Conservation (phyloP, 2,113 vertebrate species). For the Cepphus grylle region DNA sequence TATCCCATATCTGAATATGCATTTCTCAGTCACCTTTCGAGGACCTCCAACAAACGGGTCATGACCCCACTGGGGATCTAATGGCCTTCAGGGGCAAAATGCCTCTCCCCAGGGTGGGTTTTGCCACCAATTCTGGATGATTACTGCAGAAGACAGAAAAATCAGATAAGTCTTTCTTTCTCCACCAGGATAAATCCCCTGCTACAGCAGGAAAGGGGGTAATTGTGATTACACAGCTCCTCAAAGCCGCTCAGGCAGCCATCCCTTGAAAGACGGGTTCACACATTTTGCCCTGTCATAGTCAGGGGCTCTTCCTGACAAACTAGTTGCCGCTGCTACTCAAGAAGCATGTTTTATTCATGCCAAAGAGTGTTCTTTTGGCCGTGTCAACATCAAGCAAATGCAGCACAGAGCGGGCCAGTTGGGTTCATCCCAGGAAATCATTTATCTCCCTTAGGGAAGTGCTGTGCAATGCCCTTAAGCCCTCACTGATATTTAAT, state of each 20-base stretch:
- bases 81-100: not conserved
- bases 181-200: not conserved
- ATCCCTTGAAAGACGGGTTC: not conserved
- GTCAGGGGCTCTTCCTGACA: not conserved
- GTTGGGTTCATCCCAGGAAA: constrained; percentile 12
- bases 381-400: not conserved
- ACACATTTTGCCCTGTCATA: not conserved
- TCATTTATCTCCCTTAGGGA: not conserved
- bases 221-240: not conserved
- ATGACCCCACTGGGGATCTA: not conserved
- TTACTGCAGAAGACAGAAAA: not conserved
- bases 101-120: not conserved
- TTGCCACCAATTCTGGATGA: not conserved
- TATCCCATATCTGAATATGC: fast-evolving
- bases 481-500: not conserved
- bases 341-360: constrained; percentile 3
- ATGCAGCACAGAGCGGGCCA: not conserved
- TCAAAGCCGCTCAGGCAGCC: not conserved
- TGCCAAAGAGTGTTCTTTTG: not conserved
- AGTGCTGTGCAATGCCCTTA: not conserved
- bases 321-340: not conserved
- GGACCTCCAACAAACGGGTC: not conserved
- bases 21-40: not conserved
- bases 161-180: not conserved
- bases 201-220: not conserved